Evolutionary conservation across 2,888 invertebrate genomes (phyloP).

Genomic region (Idaea dimidiata): DNA sequence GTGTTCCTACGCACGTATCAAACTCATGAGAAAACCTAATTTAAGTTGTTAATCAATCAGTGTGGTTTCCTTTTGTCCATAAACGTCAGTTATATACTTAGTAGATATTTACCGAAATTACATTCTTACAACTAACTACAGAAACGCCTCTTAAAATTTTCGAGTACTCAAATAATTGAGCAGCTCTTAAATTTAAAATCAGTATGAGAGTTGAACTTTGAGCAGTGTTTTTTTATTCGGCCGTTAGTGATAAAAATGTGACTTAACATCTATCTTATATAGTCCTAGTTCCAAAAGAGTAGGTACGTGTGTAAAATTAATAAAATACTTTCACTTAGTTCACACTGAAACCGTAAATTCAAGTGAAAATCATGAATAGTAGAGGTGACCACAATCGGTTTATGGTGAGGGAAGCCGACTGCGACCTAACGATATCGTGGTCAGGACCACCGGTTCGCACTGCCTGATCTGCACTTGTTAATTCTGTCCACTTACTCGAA

Average conservation of each 20-base stretch:
- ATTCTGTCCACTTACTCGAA: neutral
- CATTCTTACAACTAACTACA: too few species aligned
- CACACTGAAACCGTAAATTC: neutral
- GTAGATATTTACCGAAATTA: neutral
- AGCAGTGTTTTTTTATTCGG: too few species aligned
- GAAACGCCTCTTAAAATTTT: too few species aligned
- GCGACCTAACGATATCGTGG: constrained; percentile 26
- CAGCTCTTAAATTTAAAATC: too few species aligned
- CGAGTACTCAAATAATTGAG: too few species aligned
- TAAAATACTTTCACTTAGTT: neutral
- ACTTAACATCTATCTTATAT: too few species aligned
- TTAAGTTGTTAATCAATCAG: neutral
- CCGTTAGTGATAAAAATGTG: too few species aligned
- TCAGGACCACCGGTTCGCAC: constrained; percentile 18
- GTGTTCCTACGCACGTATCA: neutral
- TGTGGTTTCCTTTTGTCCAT: neutral
- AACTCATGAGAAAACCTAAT: neutral
- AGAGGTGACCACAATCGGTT: constrained; percentile 38
- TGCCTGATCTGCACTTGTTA: neutral
- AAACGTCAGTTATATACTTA: neutral
- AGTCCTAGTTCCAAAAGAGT: neutral
- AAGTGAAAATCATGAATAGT: constrained; percentile 35
- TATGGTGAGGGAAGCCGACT: constrained; percentile 31
- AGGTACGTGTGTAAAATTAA: neutral
- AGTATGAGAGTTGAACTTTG: too few species aligned